Conservation (phyloP, 1,140 invertebrate genomes). For the Nixonia krombeini region DNA sequence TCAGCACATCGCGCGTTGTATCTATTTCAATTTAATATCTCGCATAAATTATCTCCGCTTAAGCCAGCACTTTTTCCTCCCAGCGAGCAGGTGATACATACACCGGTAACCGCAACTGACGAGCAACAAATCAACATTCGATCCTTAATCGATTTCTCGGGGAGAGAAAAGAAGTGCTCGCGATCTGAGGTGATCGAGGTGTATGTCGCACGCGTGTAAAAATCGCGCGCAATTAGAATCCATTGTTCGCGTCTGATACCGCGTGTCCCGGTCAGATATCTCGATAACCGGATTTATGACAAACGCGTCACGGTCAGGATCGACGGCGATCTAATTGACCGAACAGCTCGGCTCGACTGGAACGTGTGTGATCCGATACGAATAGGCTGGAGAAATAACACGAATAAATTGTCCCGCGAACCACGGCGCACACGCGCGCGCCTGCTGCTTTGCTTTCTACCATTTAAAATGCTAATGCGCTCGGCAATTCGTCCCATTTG, state of each 20-base stretch:
- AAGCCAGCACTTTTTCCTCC: neutral
- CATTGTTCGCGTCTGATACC: neutral
- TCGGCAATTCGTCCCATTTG: neutral
- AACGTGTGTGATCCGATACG: constrained; percentile 44
- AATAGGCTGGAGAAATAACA: constrained; percentile 35
- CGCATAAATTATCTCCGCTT: constrained; percentile 6
- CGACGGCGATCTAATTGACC: constrained; percentile 49
- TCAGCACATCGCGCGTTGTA: neutral
- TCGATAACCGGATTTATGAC: constrained; percentile 50
- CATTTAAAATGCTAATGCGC: constrained; percentile 33
- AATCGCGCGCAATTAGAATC: neutral
- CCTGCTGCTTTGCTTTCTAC: constrained; percentile 30
- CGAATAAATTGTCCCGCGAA: constrained; percentile 38
- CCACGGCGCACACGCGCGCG: constrained; percentile 7
- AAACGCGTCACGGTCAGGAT: constrained; percentile 51
- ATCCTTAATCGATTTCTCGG: too few relatives aligned
- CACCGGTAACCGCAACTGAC: too few relatives aligned
- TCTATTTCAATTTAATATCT: neutral
- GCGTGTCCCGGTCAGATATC: constrained; percentile 27
- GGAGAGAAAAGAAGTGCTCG: too few relatives aligned
- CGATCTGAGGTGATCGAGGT: too few relatives aligned
- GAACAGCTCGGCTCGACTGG: constrained; percentile 37
- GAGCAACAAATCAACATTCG: too few relatives aligned
- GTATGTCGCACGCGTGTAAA: too few relatives aligned
- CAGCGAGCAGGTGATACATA: neutral